A percentile compares a stretch with the other conserved stretches of the same genome.
phyloP scores from a whole-genome alignment of 2,888 invertebrate species.

The Apodemia duryi region DNA sequence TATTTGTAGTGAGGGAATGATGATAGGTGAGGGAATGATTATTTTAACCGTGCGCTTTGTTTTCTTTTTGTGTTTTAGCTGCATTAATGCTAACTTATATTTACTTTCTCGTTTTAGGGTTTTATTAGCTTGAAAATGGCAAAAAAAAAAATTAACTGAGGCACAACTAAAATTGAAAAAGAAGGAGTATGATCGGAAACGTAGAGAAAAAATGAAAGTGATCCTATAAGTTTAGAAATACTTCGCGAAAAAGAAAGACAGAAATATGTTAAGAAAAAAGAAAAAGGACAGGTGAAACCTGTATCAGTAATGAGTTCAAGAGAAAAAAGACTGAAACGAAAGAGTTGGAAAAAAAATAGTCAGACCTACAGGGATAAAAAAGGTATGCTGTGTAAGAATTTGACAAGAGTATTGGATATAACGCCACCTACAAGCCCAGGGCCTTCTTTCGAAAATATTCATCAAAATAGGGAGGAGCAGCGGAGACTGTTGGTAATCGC shows the following conservation, averaged over 20 bases:
- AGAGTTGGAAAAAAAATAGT: slow-evolving; percentile 12
- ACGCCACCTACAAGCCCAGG: too few species aligned
- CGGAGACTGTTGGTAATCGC: too few species aligned
- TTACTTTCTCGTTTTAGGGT: too few species aligned
- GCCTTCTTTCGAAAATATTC: too few species aligned
- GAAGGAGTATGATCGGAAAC: slow-evolving; percentile 3
- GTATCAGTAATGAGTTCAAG: slow-evolving; percentile 2
- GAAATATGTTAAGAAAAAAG: not conserved
- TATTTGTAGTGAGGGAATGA: not conserved
- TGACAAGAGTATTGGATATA: too few species aligned
- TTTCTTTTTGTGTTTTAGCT: too few species aligned
- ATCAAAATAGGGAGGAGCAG: too few species aligned
- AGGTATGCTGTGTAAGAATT: not conserved
- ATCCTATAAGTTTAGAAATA: not conserved
- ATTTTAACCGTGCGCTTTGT: too few species aligned
- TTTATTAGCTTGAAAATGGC: too few species aligned
- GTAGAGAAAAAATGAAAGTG: slow-evolving; percentile 11
- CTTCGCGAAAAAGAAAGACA: slow-evolving; percentile 14
- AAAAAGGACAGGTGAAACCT: slow-evolving; percentile 2
- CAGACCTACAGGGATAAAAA: not conserved
- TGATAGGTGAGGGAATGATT: not conserved
- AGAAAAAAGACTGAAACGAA: slow-evolving; percentile 14
- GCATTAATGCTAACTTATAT: too few species aligned
- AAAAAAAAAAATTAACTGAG: too few species aligned
- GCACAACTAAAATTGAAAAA: too few species aligned